Evolutionary conservation across 2,113 vertebrate genomes (phyloP).

Genomic region (Proteles cristata): DNA sequence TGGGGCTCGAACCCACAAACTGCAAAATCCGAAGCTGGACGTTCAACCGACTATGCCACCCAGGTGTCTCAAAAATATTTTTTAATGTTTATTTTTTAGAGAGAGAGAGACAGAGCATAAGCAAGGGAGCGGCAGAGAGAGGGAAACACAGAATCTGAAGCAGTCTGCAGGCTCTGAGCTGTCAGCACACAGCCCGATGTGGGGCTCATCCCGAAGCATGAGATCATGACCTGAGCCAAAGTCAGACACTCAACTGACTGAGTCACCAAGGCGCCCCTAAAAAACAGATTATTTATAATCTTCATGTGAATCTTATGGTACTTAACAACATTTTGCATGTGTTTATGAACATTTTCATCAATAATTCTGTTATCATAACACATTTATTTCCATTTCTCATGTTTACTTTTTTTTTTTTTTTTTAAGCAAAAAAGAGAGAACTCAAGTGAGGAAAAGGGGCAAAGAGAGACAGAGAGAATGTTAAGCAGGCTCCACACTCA

Average conservation of each 20-base stretch:
- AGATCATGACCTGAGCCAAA: too few species aligned
- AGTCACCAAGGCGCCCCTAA: not conserved
- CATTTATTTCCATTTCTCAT: constrained; percentile 20
- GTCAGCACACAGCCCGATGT: too few species aligned
- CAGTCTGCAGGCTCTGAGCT: too few species aligned
- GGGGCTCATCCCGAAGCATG: too few species aligned
- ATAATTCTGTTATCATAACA: constrained; percentile 16
- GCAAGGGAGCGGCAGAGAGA: too few species aligned
- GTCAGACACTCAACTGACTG: too few species aligned
- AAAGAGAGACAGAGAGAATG: too few species aligned
- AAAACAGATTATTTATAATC: not conserved
- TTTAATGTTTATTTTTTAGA: not conserved
- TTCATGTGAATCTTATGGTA: not conserved
- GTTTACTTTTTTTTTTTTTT: not conserved
- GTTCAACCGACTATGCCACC: not conserved
- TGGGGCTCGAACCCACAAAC: not conserved
- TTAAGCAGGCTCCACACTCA: too few species aligned
- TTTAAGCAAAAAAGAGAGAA: too few species aligned
- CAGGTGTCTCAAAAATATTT: not conserved
- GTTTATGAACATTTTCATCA: constrained; percentile 7
- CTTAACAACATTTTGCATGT: not conserved
- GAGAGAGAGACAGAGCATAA: too few species aligned
- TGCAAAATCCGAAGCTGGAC: not conserved
- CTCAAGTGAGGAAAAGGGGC: too few species aligned
- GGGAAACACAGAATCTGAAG: too few species aligned